phyloP scores from a whole-genome alignment of 1,140 invertebrate species.

The Doryteuthis pealeii region DNA sequence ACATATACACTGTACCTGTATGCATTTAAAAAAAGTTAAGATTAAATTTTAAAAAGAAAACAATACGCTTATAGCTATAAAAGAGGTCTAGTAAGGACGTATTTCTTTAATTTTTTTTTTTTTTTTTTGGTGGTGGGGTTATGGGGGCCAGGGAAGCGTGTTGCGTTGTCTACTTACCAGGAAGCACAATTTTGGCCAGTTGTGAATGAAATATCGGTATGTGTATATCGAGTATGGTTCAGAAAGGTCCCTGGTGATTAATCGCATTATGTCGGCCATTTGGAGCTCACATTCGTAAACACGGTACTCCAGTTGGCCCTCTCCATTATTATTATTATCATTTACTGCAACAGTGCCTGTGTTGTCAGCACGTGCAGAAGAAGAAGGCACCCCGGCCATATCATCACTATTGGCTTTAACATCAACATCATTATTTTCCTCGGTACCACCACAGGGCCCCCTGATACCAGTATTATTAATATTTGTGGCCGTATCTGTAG shows the following conservation, averaged over 20 bases:
- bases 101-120: too few species aligned
- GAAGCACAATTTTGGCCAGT: slow-evolving; percentile 99
- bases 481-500: neutral
- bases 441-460: too few species aligned
- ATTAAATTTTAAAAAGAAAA: too few species aligned
- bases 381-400: too few species aligned
- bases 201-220: slow-evolving; percentile 99
- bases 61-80: too few species aligned
- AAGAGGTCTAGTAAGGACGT: too few species aligned
- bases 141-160: too few species aligned
- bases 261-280: slow-evolving; percentile 95
- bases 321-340: slow-evolving; percentile 8
- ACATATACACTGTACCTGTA: too few species aligned
- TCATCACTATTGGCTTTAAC: too few species aligned
- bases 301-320: slow-evolving; percentile 64
- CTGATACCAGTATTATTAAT: neutral
- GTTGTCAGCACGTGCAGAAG: slow-evolving; percentile 29
- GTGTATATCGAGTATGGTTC: slow-evolving; percentile 99
- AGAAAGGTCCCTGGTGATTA: slow-evolving; percentile 98
- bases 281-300: slow-evolving; percentile 86
- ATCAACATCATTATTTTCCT: too few species aligned
- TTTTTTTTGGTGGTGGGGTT: too few species aligned
- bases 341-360: slow-evolving; percentile 15
- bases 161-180: slow-evolving; percentile 69
- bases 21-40: too few species aligned